A percentile compares a stretch with the other conserved stretches of the same genome.
Conservation (phyloP, 1,140 invertebrate genomes). For the Pristionchus pacificus region DNA sequence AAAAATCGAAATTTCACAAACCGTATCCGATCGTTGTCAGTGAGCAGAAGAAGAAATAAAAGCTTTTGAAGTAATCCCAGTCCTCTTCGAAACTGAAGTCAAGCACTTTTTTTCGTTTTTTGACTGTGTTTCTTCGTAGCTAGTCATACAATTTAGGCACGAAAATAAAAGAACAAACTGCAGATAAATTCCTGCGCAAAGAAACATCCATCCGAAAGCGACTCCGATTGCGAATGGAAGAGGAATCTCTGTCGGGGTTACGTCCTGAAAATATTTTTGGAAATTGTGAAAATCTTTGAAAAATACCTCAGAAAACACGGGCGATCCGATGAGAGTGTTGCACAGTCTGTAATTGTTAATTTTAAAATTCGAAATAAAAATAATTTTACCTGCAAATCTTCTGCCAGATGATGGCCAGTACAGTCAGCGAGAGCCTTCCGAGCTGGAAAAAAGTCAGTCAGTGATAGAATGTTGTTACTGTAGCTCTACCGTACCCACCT, state of each 20-base stretch:
- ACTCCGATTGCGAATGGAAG: constrained; percentile 50
- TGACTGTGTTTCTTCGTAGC: no score
- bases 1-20: constrained; percentile 17
- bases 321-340: no score
- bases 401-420: constrained; percentile 39
- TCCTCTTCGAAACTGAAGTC: constrained; percentile 49
- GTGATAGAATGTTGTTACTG: no score
- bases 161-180: not conserved
- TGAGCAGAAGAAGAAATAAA: constrained; percentile 57
- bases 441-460: not conserved
- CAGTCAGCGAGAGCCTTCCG: constrained; percentile 48
- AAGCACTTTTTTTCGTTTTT: no score
- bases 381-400: constrained; percentile 47
- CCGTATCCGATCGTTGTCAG: constrained; percentile 56
- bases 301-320: no score
- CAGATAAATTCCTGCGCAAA: constrained; percentile 56
- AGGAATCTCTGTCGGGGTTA: constrained; percentile 47
- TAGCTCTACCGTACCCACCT: no score
- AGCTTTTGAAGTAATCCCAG: constrained; percentile 57
- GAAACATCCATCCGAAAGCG: constrained; percentile 52
- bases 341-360: no score
- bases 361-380: no score
- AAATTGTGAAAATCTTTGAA: no score
- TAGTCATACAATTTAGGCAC: no score
- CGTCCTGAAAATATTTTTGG: constrained; percentile 32